Evolutionary conservation across 2,888 invertebrate genomes (phyloP).

Genomic region (Craniophora ligustri): DNA sequence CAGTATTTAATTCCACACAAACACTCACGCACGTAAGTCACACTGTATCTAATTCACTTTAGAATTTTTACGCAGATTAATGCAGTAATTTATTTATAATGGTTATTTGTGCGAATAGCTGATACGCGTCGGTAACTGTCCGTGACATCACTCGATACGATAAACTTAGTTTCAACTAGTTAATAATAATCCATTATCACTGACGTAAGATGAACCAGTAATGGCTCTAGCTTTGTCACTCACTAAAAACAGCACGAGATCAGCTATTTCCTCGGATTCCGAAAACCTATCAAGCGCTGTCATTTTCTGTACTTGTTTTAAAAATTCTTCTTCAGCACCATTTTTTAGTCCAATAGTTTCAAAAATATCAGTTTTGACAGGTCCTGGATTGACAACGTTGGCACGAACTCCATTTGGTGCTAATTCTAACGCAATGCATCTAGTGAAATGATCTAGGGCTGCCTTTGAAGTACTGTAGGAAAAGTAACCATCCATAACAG

Average conservation of each 20-base stretch:
- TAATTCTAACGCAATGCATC: slow-evolving; percentile 88
- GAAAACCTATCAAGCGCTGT: slow-evolving; percentile 24
- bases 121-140: too few species aligned
- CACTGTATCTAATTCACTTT: too few species aligned
- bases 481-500: slow-evolving; percentile 6
- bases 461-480: slow-evolving; percentile 53
- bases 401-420: slow-evolving; percentile 92
- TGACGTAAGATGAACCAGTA: slow-evolving; percentile 49
- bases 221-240: slow-evolving; percentile 57
- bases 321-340: background rate
- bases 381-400: slow-evolving; percentile 55
- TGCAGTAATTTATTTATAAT: too few species aligned
- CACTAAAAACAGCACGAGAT: slow-evolving; percentile 53
- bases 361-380: slow-evolving; percentile 26
- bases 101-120: too few species aligned
- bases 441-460: slow-evolving; percentile 55
- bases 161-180: too few species aligned
- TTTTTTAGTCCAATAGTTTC: slow-evolving; percentile 3
- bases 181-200: slow-evolving; percentile 47
- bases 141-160: too few species aligned
- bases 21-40: too few species aligned
- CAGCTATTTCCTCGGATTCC: slow-evolving; percentile 57
- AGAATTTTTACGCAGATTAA: too few species aligned
- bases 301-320: background rate
- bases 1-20: too few species aligned